A percentile compares a stretch with the other conserved stretches of the same genome.
phyloP scores from a whole-genome alignment of 2,888 invertebrate genomes.

The Gibbula magus region DNA sequence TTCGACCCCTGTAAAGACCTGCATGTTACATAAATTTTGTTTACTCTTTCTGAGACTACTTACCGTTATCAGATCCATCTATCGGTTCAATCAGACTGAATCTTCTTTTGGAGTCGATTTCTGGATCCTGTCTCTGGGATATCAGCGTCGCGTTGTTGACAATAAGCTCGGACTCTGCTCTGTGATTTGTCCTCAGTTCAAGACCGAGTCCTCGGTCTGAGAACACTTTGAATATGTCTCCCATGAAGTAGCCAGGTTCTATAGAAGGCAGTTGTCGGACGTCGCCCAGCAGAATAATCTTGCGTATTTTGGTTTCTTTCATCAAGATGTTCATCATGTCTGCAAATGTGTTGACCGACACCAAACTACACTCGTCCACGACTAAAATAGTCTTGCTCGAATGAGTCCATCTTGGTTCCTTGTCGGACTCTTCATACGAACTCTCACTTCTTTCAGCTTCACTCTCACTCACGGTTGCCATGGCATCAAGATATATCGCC shows the following conservation, averaged over 20 bases:
- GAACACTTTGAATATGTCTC: slow-evolving; percentile 41
- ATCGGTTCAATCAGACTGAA: not conserved
- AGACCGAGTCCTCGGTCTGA: slow-evolving; percentile 47
- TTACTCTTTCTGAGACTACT: slow-evolving; percentile 8
- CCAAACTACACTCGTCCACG: slow-evolving; percentile 70
- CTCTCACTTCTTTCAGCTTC: slow-evolving; percentile 19
- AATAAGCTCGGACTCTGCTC: slow-evolving; percentile 67
- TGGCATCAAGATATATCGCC: too few species aligned
- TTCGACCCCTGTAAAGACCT: too few species aligned
- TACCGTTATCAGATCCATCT: slow-evolving; percentile 21
- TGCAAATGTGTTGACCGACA: slow-evolving; percentile 63
- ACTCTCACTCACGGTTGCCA: not conserved
- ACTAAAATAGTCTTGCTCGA: slow-evolving; percentile 48
- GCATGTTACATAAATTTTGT: not conserved
- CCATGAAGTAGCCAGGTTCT: slow-evolving; percentile 68
- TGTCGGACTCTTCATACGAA: not conserved
- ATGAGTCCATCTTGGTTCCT: slow-evolving; percentile 28
- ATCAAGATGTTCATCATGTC: slow-evolving; percentile 57
- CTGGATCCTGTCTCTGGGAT: slow-evolving; percentile 51
- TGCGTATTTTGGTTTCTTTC: slow-evolving; percentile 50
- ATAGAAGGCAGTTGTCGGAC: slow-evolving; percentile 70
- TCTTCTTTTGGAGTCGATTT: slow-evolving; percentile 42
- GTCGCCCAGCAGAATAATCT: slow-evolving; percentile 68
- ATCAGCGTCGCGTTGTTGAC: slow-evolving; percentile 67
- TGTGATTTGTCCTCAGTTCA: slow-evolving; percentile 64